A percentile compares a stretch with the other conserved stretches of the same genome.
Evolutionary conservation across 1,140 invertebrate genomes (phyloP).

Genomic region (Cotesia typhae): DNA sequence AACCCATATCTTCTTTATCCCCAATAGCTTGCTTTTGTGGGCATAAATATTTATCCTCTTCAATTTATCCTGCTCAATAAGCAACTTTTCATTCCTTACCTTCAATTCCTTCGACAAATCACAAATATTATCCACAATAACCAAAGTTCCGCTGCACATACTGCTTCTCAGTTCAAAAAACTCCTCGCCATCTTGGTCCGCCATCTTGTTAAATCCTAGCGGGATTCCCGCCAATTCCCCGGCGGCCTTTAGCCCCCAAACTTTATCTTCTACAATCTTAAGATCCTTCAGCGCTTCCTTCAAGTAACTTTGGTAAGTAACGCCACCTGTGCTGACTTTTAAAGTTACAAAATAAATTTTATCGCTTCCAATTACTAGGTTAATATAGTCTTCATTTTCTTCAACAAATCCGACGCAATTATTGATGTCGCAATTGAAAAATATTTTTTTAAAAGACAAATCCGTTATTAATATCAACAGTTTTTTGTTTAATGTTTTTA

Average conservation of each 20-base stretch:
- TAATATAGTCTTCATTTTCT: too few relatives aligned
- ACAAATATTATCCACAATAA: constrained; percentile 50
- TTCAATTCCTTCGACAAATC: constrained; percentile 43
- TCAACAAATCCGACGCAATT: too few relatives aligned
- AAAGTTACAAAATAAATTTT: too few relatives aligned
- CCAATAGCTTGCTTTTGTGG: constrained; percentile 42
- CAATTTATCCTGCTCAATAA: constrained; percentile 44
- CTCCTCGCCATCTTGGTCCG: constrained; percentile 33
- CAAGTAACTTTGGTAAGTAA: too few relatives aligned
- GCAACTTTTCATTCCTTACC: constrained; percentile 37
- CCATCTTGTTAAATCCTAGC: constrained; percentile 37
- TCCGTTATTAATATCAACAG: neutral
- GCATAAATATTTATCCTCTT: constrained; percentile 55
- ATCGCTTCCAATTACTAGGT: too few relatives aligned
- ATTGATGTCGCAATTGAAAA: too few relatives aligned
- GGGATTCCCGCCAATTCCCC: neutral
- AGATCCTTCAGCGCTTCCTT: too few relatives aligned
- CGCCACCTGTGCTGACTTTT: too few relatives aligned
- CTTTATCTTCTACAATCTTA: too few relatives aligned
- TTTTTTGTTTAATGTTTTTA: constrained; percentile 40
- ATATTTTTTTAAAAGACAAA: constrained; percentile 35
- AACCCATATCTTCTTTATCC: constrained; percentile 45
- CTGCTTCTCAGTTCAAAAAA: constrained; percentile 40
- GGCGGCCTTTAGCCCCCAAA: too few relatives aligned
- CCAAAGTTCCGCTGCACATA: constrained; percentile 48